Evolutionary conservation across 2,797 vertebrate genomes (phyloP).

Genomic region (Sebastes taczanowskii): DNA sequence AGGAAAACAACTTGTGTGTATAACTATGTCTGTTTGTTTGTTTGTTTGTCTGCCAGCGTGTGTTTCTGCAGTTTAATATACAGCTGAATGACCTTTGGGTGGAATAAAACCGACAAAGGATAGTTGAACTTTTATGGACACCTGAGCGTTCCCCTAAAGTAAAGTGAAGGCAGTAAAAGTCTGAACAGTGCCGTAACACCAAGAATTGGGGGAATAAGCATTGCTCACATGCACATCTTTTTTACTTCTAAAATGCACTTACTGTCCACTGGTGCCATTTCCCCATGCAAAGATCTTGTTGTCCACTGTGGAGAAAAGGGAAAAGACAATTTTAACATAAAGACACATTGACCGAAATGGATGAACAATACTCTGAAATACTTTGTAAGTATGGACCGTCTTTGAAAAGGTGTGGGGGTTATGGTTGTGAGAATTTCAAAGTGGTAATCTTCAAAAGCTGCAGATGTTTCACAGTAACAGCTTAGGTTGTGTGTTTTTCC

Average conservation of each 20-base stretch:
- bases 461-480: conserved; percentile 23
- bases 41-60: conserved; percentile 1
- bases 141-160: conserved; percentile 4
- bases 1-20: conserved; percentile 49
- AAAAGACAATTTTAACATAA: not conserved
- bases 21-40: conserved; percentile 43
- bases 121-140: conserved; percentile 19
- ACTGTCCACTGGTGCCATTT: conserved; percentile 71
- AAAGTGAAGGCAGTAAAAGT: not conserved
- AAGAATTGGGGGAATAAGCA: not conserved
- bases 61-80: conserved; percentile 25
- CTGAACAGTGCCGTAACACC: not conserved
- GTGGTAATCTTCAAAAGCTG: conserved; percentile 27
- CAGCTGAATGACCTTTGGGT: conserved; percentile 2
- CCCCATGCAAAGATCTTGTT: conserved; percentile 70
- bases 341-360: not conserved
- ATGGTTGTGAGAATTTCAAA: conserved; percentile 10
- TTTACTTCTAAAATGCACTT: conserved; percentile 43
- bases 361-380: not conserved
- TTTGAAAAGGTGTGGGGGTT: not conserved
- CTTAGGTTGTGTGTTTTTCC: conserved; percentile 72
- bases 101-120: conserved; percentile 5
- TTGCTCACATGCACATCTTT: not conserved
- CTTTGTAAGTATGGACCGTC: not conserved
- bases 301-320: conserved; percentile 45